Evolutionary conservation across 2,113 vertebrate genomes (phyloP).

Genomic region (Eulemur macaco): DNA sequence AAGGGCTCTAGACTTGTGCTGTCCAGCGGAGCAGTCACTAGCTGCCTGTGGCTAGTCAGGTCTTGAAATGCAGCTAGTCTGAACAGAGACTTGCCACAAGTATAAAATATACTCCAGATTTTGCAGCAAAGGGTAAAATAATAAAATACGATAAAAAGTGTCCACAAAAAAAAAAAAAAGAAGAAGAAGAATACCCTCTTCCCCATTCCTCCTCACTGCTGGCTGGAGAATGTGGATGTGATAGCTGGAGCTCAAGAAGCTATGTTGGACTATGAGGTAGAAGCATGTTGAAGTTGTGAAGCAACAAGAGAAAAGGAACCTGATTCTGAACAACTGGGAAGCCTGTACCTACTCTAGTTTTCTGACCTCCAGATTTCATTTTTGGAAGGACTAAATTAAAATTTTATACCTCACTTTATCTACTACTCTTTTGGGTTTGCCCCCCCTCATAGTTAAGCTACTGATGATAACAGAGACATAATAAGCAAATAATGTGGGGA

Average conservation of each 20-base stretch:
- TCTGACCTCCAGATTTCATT: neutral
- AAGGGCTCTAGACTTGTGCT: neutral
- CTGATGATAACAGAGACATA: neutral
- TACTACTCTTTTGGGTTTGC: neutral
- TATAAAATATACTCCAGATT: neutral
- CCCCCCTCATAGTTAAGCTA: neutral
- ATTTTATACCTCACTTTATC: neutral
- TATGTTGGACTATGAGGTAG: neutral
- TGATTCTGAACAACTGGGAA: neutral
- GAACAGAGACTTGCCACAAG: neutral
- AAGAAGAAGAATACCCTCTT: neutral
- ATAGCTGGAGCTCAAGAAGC: neutral
- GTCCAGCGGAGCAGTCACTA: neutral
- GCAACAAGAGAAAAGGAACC: neutral
- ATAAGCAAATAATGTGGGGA: neutral
- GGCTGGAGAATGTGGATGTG: neutral
- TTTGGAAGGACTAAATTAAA: neutral
- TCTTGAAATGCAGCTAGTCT: neutral
- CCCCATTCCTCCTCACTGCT: neutral
- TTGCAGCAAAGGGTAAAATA: neutral
- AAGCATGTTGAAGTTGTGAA: neutral
- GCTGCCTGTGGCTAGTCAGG: accelerated
- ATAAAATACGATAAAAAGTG: neutral
- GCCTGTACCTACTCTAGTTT: neutral
- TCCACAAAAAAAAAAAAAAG: neutral